phyloP scores from a whole-genome alignment of 2,888 invertebrate genomes.

The Carterocephalus palaemon region DNA sequence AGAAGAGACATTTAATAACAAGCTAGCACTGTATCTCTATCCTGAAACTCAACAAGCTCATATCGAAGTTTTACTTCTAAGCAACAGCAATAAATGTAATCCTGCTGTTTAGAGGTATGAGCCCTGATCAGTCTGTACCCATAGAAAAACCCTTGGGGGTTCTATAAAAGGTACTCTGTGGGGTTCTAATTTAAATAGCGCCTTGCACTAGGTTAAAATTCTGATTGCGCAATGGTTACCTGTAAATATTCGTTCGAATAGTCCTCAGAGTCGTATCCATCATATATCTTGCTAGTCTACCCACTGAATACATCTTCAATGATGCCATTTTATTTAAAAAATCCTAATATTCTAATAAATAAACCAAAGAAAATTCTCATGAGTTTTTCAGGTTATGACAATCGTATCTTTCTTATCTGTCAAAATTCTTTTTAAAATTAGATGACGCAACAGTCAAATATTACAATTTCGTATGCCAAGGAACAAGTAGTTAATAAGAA shows the following conservation, averaged over 20 bases:
- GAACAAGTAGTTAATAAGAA: background rate
- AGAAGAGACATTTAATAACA: too few species aligned
- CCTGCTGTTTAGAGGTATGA: too few species aligned
- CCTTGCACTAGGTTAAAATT: slow-evolving; percentile 40
- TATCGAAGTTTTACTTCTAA: too few species aligned
- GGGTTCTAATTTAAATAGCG: slow-evolving; percentile 14
- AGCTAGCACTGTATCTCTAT: too few species aligned
- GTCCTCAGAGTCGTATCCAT: slow-evolving; percentile 68
- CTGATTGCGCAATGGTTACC: slow-evolving; percentile 75
- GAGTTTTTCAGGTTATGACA: slow-evolving; percentile 13
- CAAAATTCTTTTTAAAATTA: slow-evolving; percentile 9
- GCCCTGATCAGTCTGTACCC: too few species aligned
- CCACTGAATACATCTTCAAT: slow-evolving; percentile 68
- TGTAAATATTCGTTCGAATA: slow-evolving; percentile 60
- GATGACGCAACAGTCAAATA: slow-evolving; percentile 11
- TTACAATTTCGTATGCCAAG: background rate
- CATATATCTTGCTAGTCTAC: slow-evolving; percentile 68
- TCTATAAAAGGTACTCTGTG: background rate
- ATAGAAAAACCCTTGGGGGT: background rate
- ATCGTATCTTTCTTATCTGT: slow-evolving; percentile 8
- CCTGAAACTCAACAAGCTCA: too few species aligned
- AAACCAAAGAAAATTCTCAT: slow-evolving; percentile 6
- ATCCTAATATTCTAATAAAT: slow-evolving; percentile 11
- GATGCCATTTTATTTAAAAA: slow-evolving; percentile 63
- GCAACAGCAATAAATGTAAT: too few species aligned